phyloP scores from a whole-genome alignment of 2,797 vertebrate species.

The Sebastes elongatus region DNA sequence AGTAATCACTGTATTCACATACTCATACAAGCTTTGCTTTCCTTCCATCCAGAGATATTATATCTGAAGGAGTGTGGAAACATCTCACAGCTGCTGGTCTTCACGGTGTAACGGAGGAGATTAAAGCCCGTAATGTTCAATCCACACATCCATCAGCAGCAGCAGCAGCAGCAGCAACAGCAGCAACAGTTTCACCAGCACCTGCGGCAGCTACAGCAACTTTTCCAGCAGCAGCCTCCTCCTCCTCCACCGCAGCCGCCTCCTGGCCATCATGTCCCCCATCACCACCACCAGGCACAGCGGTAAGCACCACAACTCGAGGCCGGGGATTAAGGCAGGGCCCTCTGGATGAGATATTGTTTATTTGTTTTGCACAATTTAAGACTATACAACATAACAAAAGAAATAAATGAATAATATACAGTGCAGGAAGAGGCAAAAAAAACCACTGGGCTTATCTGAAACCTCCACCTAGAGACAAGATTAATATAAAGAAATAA shows the following conservation, averaged over 20 bases:
- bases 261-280: conserved; percentile 82
- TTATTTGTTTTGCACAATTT: too few relatives aligned
- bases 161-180: conserved; percentile 86
- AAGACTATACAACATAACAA: too few relatives aligned
- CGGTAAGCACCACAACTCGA: conserved; percentile 82
- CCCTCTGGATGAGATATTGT: conserved; percentile 17
- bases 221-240: conserved; percentile 84
- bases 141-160: conserved; percentile 86
- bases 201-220: conserved; percentile 84
- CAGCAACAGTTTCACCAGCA: conserved; percentile 88
- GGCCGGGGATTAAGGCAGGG: conserved; percentile 48
- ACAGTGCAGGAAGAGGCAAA: too few relatives aligned
- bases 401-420: too few relatives aligned
- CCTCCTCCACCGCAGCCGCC: conserved; percentile 82
- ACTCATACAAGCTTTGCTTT: neutral
- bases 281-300: conserved; percentile 83
- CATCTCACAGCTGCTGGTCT: neutral
- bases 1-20: neutral
- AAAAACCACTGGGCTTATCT: too few relatives aligned
- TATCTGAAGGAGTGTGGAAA: neutral
- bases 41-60: neutral
- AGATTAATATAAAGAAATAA: too few relatives aligned
- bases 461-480: fast-evolving
- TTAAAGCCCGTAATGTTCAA: conserved; percentile 79
- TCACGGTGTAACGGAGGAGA: conserved; percentile 5